Evolutionary conservation across 2,888 invertebrate genomes (phyloP).

Genomic region (Cacoxenus indagator): DNA sequence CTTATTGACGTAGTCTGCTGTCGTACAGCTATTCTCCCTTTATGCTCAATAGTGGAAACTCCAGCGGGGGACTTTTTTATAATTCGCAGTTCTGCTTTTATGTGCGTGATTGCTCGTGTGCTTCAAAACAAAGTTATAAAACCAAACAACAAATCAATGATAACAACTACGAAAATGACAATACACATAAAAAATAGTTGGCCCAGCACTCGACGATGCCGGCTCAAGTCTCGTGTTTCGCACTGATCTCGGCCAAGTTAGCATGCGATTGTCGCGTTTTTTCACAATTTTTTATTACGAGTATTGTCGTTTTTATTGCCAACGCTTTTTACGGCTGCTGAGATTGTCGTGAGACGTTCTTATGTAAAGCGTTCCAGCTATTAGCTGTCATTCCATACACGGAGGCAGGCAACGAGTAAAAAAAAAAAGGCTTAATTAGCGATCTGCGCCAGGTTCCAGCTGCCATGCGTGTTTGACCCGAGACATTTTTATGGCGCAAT

Average conservation of each 20-base stretch:
- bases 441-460: too few species aligned
- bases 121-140: constrained; percentile 14
- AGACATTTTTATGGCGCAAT: too few species aligned
- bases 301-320: not conserved
- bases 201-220: not conserved
- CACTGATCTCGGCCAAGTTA: constrained; percentile 2
- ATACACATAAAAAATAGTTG: not conserved
- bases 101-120: not conserved
- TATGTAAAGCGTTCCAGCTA: not conserved
- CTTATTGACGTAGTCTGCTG: too few species aligned
- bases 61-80: not conserved
- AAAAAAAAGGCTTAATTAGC: constrained; percentile 1
- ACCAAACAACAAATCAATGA: not conserved
- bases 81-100: not conserved
- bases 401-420: too few species aligned
- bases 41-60: too few species aligned
- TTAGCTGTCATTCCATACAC: not conserved
- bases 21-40: too few species aligned
- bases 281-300: not conserved
- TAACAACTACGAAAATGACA: not conserved
- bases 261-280: not conserved
- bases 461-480: too few species aligned
- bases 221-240: constrained; percentile 2
- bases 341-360: constrained; percentile 1
- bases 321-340: not conserved